Evolutionary conservation across 1,140 invertebrate genomes (phyloP).

Genomic region (Batillaria attramentaria): DNA sequence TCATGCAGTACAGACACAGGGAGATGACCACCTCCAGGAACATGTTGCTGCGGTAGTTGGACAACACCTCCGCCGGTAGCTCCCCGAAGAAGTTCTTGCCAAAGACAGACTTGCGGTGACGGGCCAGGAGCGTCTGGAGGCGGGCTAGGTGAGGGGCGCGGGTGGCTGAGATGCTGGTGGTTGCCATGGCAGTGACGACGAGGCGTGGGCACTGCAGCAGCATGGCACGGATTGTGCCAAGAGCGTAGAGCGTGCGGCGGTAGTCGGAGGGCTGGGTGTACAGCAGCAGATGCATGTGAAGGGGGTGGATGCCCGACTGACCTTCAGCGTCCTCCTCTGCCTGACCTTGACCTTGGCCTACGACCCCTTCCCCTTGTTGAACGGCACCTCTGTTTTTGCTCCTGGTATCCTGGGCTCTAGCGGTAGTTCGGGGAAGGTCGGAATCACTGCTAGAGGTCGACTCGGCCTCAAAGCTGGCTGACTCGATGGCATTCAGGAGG

Average conservation of each 20-base stretch:
- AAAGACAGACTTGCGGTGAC: slow-evolving; percentile 86
- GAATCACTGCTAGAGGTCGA: slow-evolving; percentile 58
- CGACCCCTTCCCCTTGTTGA: background rate
- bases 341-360: background rate
- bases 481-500: slow-evolving; percentile 57
- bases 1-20: slow-evolving; percentile 84
- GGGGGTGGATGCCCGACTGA: slow-evolving; percentile 77
- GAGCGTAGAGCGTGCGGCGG: slow-evolving; percentile 83
- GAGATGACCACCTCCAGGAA: slow-evolving; percentile 87
- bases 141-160: slow-evolving; percentile 72
- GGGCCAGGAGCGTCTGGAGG: slow-evolving; percentile 79
- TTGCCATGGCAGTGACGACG: slow-evolving; percentile 81
- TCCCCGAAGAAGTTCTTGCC: slow-evolving; percentile 86
- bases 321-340: background rate
- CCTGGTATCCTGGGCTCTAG: slow-evolving; percentile 55
- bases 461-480: slow-evolving; percentile 54
- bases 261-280: slow-evolving; percentile 89
- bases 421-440: slow-evolving; percentile 42
- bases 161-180: slow-evolving; percentile 78
- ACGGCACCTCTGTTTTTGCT: background rate
- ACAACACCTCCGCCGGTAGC: slow-evolving; percentile 73
- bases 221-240: slow-evolving; percentile 83
- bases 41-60: slow-evolving; percentile 81
- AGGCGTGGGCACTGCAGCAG: slow-evolving; percentile 82
- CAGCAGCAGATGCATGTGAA: slow-evolving; percentile 87